phyloP scores from a whole-genome alignment of 2,888 invertebrate species.

The Belgica antarctica region DNA sequence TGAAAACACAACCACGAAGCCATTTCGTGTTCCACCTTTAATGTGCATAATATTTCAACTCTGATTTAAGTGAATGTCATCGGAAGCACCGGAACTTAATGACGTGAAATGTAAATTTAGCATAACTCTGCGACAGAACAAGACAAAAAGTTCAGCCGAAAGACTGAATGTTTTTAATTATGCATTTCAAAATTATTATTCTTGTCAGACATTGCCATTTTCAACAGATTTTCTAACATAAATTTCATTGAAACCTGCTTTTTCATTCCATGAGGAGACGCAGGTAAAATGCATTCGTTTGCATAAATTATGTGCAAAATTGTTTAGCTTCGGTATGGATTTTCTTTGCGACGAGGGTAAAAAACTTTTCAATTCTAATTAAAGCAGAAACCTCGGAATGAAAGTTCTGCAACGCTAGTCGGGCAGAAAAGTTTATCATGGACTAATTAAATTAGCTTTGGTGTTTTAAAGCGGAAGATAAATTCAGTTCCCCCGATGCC shows the following conservation, averaged over 20 bases:
- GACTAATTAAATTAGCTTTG: conserved; percentile 22
- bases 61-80: too few relatives aligned
- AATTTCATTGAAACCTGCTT: conserved; percentile 6
- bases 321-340: neutral
- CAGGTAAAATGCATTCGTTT: conserved; percentile 27
- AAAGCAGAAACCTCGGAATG: conserved; percentile 6
- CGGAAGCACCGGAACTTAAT: too few relatives aligned
- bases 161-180: too few relatives aligned
- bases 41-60: too few relatives aligned
- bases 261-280: too few relatives aligned
- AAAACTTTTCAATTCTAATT: conserved; percentile 19
- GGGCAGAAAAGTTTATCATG: conserved; percentile 14
- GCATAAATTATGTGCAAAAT: conserved; percentile 19
- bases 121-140: too few relatives aligned
- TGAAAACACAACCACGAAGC: too few relatives aligned
- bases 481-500: neutral
- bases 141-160: too few relatives aligned
- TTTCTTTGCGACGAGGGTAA: neutral
- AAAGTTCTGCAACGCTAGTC: conserved; percentile 7
- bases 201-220: conserved; percentile 5
- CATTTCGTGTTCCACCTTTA: too few relatives aligned
- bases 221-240: conserved; percentile 8
- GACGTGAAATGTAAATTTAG: too few relatives aligned
- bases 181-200: neutral
- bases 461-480: conserved; percentile 3